Evolutionary conservation across 2,797 vertebrate genomes (phyloP).

Genomic region (Sorex maritimensis): DNA sequence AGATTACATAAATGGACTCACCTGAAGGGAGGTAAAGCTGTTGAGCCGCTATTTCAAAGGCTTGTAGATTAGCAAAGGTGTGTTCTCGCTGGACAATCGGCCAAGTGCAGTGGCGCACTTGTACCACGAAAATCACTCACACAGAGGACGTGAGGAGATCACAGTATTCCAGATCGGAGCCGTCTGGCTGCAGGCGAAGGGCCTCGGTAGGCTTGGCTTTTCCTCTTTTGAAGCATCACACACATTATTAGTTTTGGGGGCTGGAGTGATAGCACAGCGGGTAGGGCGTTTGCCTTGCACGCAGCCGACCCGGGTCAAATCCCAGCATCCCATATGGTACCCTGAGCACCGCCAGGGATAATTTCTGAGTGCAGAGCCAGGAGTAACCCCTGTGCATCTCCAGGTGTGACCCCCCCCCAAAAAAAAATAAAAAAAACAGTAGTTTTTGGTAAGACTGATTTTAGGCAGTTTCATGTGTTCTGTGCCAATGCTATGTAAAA

Average conservation of each 20-base stretch:
- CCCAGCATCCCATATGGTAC: no score
- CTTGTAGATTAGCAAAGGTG: slow-evolving; percentile 61
- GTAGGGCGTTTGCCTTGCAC: no score
- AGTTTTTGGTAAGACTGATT: slow-evolving; percentile 49
- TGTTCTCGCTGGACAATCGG: slow-evolving; percentile 56
- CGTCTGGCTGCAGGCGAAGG: slow-evolving; percentile 77
- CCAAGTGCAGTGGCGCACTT: slow-evolving; percentile 75
- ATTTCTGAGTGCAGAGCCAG: no score
- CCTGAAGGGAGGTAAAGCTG: slow-evolving; percentile 27
- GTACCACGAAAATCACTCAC: slow-evolving; percentile 85
- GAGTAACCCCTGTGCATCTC: no score
- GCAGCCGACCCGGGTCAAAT: no score
- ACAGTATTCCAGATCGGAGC: slow-evolving; percentile 87
- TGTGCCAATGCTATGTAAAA: slow-evolving; percentile 81
- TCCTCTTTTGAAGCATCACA: slow-evolving; percentile 43
- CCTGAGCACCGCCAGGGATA: no score
- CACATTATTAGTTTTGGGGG: background rate
- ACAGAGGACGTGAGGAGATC: slow-evolving; percentile 82
- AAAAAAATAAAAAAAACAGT: no score
- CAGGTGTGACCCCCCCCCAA: no score
- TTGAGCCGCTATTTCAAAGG: slow-evolving; percentile 62
- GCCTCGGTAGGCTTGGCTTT: slow-evolving; percentile 56
- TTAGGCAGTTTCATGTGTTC: slow-evolving; percentile 76
- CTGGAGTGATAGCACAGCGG: no score
- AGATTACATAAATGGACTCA: slow-evolving; percentile 33